Conservation (phyloP, 2,888 invertebrate genomes). For the Ommatoiulus sabulosus region DNA sequence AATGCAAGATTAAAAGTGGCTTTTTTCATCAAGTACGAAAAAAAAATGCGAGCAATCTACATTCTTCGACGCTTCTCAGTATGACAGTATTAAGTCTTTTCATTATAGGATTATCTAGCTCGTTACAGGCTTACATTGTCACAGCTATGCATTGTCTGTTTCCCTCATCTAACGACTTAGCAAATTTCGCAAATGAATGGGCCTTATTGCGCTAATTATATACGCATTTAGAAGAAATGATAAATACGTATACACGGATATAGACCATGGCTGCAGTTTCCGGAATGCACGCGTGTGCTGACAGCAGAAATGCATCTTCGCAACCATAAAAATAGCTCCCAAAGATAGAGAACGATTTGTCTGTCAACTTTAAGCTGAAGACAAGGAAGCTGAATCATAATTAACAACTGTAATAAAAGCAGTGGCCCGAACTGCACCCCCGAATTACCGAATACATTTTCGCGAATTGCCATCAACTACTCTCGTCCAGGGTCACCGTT, state of each 20-base stretch:
- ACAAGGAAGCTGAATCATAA: slow-evolving; percentile 1
- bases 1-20: not conserved
- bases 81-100: slow-evolving; percentile 39
- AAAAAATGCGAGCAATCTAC: not conserved
- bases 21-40: not conserved
- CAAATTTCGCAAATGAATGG: slow-evolving; percentile 41
- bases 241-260: not conserved
- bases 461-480: slow-evolving; percentile 10
- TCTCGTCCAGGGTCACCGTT: not conserved
- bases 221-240: not conserved
- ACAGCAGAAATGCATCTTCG: not conserved
- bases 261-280: not conserved
- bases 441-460: slow-evolving; percentile 15
- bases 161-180: not conserved
- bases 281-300: not conserved
- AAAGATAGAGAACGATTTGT: not conserved
- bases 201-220: not conserved
- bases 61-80: not conserved
- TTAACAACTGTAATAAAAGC: slow-evolving; percentile 40
- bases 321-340: not conserved
- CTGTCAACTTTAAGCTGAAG: slow-evolving; percentile 14
- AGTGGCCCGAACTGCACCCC: not conserved
- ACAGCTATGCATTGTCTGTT: not conserved
- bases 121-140: not conserved
- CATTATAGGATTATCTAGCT: slow-evolving; percentile 37